Percentiles rank a stretch among this genome's conserved stretches.
phyloP scores from a whole-genome alignment of 2,888 invertebrate species.

The Tridacna gigas region DNA sequence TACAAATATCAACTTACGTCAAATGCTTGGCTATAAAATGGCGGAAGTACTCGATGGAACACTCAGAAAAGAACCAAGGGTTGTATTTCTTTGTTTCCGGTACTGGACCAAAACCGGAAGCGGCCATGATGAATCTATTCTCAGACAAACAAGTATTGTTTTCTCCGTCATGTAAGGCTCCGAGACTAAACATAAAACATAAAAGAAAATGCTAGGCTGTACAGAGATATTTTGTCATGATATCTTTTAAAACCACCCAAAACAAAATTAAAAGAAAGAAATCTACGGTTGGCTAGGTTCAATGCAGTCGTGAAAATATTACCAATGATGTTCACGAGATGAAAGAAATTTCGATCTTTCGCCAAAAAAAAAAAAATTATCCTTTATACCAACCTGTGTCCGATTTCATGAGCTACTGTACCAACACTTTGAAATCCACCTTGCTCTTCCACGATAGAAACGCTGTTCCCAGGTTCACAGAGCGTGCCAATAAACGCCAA shows the following conservation, averaged over 20 bases:
- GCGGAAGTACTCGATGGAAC: slow-evolving; percentile 68
- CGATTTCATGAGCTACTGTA: slow-evolving; percentile 68
- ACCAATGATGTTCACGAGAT: too few species aligned
- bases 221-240: too few species aligned
- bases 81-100: slow-evolving; percentile 58
- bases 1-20: slow-evolving; percentile 34
- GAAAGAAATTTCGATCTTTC: too few species aligned
- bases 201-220: too few species aligned
- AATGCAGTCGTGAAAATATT: too few species aligned
- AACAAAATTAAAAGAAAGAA: too few species aligned
- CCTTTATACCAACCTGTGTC: slow-evolving; percentile 67
- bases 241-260: too few species aligned
- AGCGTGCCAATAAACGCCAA: slow-evolving; percentile 69
- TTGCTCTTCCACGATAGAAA: slow-evolving; percentile 69
- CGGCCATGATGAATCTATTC: slow-evolving; percentile 75
- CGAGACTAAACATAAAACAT: slow-evolving; percentile 62
- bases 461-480: slow-evolving; percentile 67
- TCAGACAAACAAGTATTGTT: slow-evolving; percentile 69
- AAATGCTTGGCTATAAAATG: slow-evolving; percentile 50
- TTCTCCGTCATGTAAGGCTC: slow-evolving; percentile 75
- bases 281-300: too few species aligned
- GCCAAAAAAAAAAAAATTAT: too few species aligned
- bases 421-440: slow-evolving; percentile 70
- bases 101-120: slow-evolving; percentile 64
- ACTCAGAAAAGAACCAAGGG: slow-evolving; percentile 75